These are phyloP conservation scores for Ommatoiulus sabulosus DNA, from an alignment of 2,888 invertebrate species.

Conservation along the genomic window DNA sequence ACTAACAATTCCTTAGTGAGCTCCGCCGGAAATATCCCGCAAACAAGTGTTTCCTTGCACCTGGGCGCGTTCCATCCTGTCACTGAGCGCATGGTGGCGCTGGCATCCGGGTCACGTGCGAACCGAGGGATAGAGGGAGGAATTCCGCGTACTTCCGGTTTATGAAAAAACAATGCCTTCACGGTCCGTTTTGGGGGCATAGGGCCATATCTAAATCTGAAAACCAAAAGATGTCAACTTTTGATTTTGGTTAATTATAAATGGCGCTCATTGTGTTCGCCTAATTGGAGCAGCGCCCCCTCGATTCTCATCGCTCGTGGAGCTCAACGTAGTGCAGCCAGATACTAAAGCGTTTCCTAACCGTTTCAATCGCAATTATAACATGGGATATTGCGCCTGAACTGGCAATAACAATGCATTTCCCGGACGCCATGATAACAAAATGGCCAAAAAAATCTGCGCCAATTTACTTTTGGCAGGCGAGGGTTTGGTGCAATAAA, in stretches of 20 bases:
- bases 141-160: no score
- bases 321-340: neutral
- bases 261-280: neutral
- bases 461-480: neutral
- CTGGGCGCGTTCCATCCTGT: no score
- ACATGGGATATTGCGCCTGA: slow-evolving; percentile 3
- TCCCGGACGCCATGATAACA: slow-evolving; percentile 19
- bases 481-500: neutral
- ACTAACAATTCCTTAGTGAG: no score
- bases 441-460: neutral
- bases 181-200: no score
- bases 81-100: no score
- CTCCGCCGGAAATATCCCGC: no score
- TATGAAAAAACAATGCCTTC: no score
- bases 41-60: no score
- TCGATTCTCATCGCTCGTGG: neutral
- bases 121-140: no score
- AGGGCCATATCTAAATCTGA: no score
- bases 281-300: slow-evolving; percentile 2
- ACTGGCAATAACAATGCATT: slow-evolving; percentile 19
- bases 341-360: neutral
- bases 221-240: neutral
- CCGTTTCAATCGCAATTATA: neutral
- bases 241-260: neutral
- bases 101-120: no score